These are phyloP conservation scores for Hycleus cichorii DNA, from an alignment of 1,140 invertebrate genomes.

Conservation along the genomic window DNA sequence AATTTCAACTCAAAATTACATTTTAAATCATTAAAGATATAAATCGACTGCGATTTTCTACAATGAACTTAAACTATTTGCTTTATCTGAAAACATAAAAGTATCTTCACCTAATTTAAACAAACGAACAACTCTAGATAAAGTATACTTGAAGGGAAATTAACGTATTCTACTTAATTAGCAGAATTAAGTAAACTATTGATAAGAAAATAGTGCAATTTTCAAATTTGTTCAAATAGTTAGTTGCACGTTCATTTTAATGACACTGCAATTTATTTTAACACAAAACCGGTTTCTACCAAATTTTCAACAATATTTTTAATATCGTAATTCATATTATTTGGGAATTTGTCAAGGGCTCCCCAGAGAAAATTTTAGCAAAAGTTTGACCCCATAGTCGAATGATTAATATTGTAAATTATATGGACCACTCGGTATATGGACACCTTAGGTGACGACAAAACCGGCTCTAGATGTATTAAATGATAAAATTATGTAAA, in stretches of 20 bases:
- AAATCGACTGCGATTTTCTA: constrained; percentile 8
- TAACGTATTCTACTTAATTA: background rate
- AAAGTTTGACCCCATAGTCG: no score
- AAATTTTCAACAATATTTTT: no score
- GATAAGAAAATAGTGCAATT: constrained; percentile 1
- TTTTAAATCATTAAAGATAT: constrained; percentile 10
- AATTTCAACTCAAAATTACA: constrained; percentile 13
- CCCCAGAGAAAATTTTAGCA: no score
- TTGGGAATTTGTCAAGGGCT: no score
- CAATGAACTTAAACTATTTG: background rate
- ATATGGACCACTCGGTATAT: no score
- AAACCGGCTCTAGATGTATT: background rate
- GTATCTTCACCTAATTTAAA: constrained; percentile 2
- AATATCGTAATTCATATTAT: no score
- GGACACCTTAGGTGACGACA: no score
- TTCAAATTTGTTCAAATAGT: background rate
- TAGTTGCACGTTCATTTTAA: background rate
- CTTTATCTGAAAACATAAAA: background rate
- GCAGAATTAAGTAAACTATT: constrained; percentile 1
- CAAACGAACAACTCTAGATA: background rate
- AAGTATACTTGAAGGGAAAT: background rate
- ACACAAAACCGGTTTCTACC: no score
- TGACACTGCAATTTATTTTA: no score
- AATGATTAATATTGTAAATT: no score
- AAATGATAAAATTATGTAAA: background rate